A percentile compares a stretch with the other conserved stretches of the same genome.
phyloP scores from a whole-genome alignment of 2,113 vertebrate genomes.

The Gopherus evgoodei region DNA sequence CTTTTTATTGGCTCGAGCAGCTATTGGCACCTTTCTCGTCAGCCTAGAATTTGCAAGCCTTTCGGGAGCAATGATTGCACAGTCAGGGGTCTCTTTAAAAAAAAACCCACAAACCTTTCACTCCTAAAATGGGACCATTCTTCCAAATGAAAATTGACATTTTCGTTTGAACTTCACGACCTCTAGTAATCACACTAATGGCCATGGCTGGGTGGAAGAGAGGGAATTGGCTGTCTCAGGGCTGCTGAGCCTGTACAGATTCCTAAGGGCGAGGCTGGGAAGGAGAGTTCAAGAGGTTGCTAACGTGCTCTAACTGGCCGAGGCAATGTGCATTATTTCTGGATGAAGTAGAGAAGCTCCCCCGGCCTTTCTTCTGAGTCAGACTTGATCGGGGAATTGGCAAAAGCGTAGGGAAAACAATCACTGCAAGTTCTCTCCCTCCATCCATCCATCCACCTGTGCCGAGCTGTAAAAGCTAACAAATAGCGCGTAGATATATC shows the following conservation, averaged over 20 bases:
- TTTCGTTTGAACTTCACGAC: constrained; percentile 76
- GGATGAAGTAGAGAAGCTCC: neutral
- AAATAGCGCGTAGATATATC: neutral
- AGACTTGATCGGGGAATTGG: neutral
- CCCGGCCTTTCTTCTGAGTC: neutral
- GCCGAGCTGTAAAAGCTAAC: rapidly evolving
- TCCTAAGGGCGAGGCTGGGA: neutral
- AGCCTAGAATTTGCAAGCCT: constrained; percentile 69
- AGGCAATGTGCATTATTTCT: constrained; percentile 18
- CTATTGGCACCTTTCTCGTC: constrained; percentile 74
- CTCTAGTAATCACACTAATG: constrained; percentile 77
- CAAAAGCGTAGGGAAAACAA: neutral
- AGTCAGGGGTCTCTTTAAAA: constrained; percentile 39
- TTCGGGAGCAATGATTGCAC: constrained; percentile 72
- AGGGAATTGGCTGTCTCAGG: constrained; percentile 49
- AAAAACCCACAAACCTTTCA: constrained; percentile 33
- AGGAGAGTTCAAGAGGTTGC: neutral
- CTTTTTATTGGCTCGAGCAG: constrained; percentile 68
- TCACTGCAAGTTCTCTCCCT: neutral
- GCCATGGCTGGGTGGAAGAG: constrained; percentile 55
- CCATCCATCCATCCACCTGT: neutral
- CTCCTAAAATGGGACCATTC: constrained; percentile 67
- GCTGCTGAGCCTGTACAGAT: constrained; percentile 64
- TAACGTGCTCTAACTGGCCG: neutral
- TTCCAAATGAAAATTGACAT: constrained; percentile 78